Evolutionary conservation across 2,797 vertebrate species (phyloP).

Genomic region (Miichthys miiuy): DNA sequence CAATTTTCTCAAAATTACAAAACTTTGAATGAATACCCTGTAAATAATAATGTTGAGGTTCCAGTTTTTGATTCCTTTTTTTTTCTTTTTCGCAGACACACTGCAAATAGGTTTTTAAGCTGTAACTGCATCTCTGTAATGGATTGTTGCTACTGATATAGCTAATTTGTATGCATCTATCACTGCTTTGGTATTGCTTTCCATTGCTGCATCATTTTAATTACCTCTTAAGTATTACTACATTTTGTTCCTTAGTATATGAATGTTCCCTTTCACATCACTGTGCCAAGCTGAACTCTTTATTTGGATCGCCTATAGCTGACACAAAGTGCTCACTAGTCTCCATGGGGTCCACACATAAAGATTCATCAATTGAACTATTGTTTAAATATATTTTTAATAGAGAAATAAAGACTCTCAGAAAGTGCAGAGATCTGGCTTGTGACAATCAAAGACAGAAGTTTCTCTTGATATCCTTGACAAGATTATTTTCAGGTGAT

Average conservation of each 20-base stretch:
- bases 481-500: too few species aligned
- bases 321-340: too few species aligned
- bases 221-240: not conserved
- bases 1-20: not conserved
- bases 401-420: not conserved
- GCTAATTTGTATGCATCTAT: not conserved
- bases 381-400: not conserved
- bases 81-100: too few species aligned
- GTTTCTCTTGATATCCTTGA: not conserved
- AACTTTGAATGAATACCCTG: not conserved
- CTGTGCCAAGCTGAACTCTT: not conserved
- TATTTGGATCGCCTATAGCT: too few species aligned
- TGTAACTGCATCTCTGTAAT: not conserved
- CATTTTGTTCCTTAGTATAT: not conserved
- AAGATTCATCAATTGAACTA: not conserved
- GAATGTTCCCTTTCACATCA: slow-evolving; percentile 1
- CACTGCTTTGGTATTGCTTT: not conserved
- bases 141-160: not conserved
- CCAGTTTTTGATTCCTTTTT: too few species aligned
- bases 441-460: not conserved
- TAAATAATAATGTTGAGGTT: too few species aligned
- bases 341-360: too few species aligned
- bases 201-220: not conserved
- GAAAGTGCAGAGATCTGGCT: not conserved
- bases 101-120: too few species aligned